phyloP scores from a whole-genome alignment of 2,113 vertebrate species.

The Psilopogon haemacephalus region DNA sequence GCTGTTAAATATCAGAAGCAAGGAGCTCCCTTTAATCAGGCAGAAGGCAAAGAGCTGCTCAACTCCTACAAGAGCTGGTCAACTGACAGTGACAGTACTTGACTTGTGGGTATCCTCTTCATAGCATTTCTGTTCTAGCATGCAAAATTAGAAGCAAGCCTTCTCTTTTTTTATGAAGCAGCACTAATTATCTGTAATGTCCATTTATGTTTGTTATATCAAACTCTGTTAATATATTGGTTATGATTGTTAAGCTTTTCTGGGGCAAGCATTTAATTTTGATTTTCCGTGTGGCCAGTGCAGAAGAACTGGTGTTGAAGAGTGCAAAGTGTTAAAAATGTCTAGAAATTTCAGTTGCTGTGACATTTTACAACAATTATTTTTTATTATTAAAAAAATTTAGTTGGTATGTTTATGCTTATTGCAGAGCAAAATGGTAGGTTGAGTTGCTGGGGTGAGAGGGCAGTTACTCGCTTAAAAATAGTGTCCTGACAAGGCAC shows the following conservation, averaged over 20 bases:
- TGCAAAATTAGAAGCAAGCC: background rate
- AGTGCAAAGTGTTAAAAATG: background rate
- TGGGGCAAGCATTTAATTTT: background rate
- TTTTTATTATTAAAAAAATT: background rate
- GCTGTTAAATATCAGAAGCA: conserved; percentile 10
- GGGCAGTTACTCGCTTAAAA: background rate
- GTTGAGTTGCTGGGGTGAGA: background rate
- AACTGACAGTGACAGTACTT: background rate
- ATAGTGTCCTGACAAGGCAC: background rate
- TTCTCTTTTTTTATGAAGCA: background rate
- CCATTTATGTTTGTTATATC: background rate
- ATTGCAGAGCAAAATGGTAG: background rate
- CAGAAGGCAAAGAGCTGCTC: background rate
- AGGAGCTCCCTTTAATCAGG: background rate
- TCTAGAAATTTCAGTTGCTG: background rate
- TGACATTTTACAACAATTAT: background rate
- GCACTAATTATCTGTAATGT: background rate
- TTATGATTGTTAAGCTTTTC: background rate
- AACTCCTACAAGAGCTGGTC: background rate
- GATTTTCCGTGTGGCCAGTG: background rate
- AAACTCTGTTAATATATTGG: background rate
- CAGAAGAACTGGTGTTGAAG: background rate
- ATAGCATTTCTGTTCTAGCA: background rate
- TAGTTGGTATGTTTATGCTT: background rate
- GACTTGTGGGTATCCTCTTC: background rate